Conservation (phyloP, 2,113 vertebrate species). For the Garra rufa region DNA sequence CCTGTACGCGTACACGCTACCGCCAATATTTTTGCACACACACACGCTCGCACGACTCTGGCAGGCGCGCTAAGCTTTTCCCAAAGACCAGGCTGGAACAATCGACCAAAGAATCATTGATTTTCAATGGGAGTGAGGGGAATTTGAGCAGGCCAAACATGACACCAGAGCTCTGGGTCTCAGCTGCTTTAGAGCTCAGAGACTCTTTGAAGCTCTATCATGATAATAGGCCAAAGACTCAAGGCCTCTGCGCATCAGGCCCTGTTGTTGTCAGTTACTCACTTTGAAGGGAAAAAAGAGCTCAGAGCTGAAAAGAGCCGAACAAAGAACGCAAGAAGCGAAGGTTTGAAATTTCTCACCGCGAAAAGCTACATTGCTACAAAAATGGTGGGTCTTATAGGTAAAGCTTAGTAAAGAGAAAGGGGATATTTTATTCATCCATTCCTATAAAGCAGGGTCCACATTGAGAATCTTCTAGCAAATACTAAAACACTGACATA, state of each 20-base stretch:
- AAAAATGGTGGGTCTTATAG: not conserved
- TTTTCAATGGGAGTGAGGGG: slow-evolving; percentile 66
- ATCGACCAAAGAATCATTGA: slow-evolving; percentile 72
- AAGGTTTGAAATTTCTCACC: slow-evolving; percentile 31
- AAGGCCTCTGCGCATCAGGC: slow-evolving; percentile 60
- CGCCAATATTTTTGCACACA: slow-evolving; percentile 26
- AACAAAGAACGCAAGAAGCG: slow-evolving; percentile 35
- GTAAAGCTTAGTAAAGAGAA: not conserved
- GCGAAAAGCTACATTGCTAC: not conserved
- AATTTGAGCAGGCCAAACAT: slow-evolving; percentile 62
- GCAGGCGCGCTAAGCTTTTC: slow-evolving; percentile 58
- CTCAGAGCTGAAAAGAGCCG: slow-evolving; percentile 51
- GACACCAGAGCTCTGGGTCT: slow-evolving; percentile 62
- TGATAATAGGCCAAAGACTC: slow-evolving; percentile 61
- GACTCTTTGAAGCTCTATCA: slow-evolving; percentile 68
- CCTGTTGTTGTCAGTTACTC: slow-evolving; percentile 69
- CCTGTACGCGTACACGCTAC: slow-evolving; percentile 59
- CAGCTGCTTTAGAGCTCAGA: slow-evolving; percentile 65
- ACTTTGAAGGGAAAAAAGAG: slow-evolving; percentile 60
- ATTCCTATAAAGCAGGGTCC: not conserved
- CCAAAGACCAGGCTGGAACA: slow-evolving; percentile 72
- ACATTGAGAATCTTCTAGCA: not conserved
- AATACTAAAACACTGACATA: not conserved
- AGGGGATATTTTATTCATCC: not conserved
- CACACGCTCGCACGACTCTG: slow-evolving; percentile 27